Evolutionary conservation across 2,888 invertebrate species (phyloP).

Genomic region (Cyclophora albipunctata): DNA sequence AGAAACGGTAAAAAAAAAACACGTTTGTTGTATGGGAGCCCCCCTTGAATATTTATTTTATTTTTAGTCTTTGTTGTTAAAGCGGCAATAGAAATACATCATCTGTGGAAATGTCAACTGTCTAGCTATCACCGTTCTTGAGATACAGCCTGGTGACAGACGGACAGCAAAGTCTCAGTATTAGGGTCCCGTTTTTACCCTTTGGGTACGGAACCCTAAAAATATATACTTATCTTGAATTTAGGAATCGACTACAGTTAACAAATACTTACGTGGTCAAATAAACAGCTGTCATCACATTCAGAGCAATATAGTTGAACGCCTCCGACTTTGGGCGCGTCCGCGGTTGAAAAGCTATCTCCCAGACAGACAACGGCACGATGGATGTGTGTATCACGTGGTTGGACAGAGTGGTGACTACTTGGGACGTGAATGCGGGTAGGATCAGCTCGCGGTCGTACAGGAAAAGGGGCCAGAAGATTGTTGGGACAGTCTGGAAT

Average conservation of each 20-base stretch:
- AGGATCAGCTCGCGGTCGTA: constrained; percentile 32
- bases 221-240: too few relatives aligned
- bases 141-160: too few relatives aligned
- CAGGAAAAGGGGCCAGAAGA: constrained; percentile 33
- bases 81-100: too few relatives aligned
- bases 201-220: not conserved
- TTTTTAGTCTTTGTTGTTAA: too few relatives aligned
- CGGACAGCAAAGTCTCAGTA: not conserved
- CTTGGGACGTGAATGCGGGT: constrained; percentile 23
- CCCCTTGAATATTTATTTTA: too few relatives aligned
- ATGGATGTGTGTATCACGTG: constrained; percentile 30
- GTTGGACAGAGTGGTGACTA: constrained; percentile 21
- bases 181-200: not conserved
- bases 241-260: too few relatives aligned
- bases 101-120: too few relatives aligned
- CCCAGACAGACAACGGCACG: constrained; percentile 26
- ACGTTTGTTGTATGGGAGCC: too few relatives aligned
- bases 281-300: not conserved
- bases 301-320: not conserved
- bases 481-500: constrained; percentile 26
- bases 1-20: too few relatives aligned
- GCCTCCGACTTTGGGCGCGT: not conserved
- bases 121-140: too few relatives aligned
- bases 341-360: constrained; percentile 17
- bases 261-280: constrained; percentile 3